phyloP scores from a whole-genome alignment of 2,888 invertebrate genomes.

The Diadegma fenestrale region DNA sequence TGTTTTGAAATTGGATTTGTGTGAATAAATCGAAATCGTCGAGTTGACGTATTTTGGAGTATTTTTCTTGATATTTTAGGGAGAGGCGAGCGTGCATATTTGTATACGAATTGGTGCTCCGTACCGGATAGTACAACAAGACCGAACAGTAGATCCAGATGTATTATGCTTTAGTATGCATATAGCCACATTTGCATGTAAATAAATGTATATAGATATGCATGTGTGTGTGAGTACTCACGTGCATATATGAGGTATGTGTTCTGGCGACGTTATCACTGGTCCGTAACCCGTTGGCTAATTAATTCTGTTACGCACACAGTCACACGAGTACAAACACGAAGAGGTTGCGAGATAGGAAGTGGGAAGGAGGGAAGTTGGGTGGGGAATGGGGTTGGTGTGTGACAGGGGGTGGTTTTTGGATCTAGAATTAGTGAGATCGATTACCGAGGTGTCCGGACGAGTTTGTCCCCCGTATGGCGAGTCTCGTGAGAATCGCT shows the following conservation, averaged over 20 bases:
- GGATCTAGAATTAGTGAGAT: constrained; percentile 48
- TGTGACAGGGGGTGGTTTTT: background rate
- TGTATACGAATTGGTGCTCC: constrained; percentile 1
- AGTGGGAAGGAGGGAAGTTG: background rate
- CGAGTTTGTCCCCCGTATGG: background rate
- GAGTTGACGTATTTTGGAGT: background rate
- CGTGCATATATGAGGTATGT: constrained; percentile 24
- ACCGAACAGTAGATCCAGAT: background rate
- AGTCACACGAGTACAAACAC: constrained; percentile 15
- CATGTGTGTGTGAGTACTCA: too few species aligned
- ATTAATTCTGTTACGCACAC: constrained; percentile 58
- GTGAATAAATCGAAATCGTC: background rate
- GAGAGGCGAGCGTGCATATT: background rate
- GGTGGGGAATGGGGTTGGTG: background rate
- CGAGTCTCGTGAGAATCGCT: constrained; percentile 19
- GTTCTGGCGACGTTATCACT: constrained; percentile 50
- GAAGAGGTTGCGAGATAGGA: background rate
- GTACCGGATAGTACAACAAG: background rate
- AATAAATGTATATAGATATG: constrained; percentile 15
- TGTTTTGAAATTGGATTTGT: background rate
- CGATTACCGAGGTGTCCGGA: constrained; percentile 35
- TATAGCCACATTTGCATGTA: constrained; percentile 9
- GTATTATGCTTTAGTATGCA: background rate
- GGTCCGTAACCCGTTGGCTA: constrained; percentile 55
- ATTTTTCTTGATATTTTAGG: background rate